Percentiles rank a stretch among this genome's conserved stretches.
Evolutionary conservation across 2,888 invertebrate genomes (phyloP).

Genomic region (Athrips mouffetella): DNA sequence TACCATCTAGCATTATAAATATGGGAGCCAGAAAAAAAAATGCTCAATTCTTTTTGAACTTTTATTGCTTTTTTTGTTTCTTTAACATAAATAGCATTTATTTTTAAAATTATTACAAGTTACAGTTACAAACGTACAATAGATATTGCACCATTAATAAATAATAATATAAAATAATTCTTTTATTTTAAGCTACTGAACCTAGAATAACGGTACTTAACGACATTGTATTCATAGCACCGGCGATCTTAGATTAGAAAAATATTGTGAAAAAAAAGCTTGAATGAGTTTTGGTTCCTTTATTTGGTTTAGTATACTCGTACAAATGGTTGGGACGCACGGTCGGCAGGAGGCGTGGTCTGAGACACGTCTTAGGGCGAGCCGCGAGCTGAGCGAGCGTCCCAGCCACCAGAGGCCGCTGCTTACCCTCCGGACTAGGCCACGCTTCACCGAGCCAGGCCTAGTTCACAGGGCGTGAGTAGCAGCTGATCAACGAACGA

Average conservation of each 20-base stretch:
- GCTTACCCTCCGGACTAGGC: constrained; percentile 30
- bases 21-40: constrained; percentile 61
- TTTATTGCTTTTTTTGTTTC: constrained; percentile 76
- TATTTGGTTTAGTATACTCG: constrained; percentile 64
- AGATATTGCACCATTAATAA: constrained; percentile 73
- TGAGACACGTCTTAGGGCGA: constrained; percentile 73
- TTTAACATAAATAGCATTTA: constrained; percentile 78
- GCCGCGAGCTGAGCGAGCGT: constrained; percentile 66
- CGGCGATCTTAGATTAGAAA: constrained; percentile 65
- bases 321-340: constrained; percentile 58
- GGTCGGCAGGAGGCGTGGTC: constrained; percentile 61
- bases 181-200: constrained; percentile 67
- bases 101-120: constrained; percentile 72
- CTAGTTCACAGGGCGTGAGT: not conserved
- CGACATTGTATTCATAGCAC: constrained; percentile 52
- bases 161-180: constrained; percentile 75
- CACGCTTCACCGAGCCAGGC: constrained; percentile 35
- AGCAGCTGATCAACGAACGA: constrained; percentile 68
- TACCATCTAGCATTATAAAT: too few relatives aligned
- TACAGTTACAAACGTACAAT: constrained; percentile 76
- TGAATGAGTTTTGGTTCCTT: constrained; percentile 67
- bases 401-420: constrained; percentile 44
- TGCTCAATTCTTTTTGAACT: constrained; percentile 62
- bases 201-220: constrained; percentile 54
- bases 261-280: constrained; percentile 70